These are phyloP conservation scores for Gambelia wislizenii DNA, from an alignment of 2,797 vertebrate species.

Conservation along the genomic window DNA sequence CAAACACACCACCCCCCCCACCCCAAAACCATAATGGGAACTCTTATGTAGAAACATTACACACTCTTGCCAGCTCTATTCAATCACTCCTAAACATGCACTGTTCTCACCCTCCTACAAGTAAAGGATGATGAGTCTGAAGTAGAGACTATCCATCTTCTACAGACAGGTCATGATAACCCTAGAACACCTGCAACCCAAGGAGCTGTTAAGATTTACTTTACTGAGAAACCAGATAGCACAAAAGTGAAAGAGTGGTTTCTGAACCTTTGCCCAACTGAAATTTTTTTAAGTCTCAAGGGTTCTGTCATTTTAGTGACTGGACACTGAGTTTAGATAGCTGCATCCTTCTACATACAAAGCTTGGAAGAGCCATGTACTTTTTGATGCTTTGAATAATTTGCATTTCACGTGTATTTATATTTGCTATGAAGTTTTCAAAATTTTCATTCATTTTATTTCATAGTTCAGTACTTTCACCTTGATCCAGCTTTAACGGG, in stretches of 20 bases:
- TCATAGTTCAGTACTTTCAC: not conserved
- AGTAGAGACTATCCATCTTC: not conserved
- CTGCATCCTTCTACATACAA: constrained; percentile 17
- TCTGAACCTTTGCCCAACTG: not conserved
- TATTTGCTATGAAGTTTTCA: not conserved
- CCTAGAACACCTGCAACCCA: not conserved
- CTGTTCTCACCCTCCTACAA: too few relatives aligned
- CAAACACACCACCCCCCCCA: too few relatives aligned
- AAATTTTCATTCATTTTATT: too few relatives aligned
- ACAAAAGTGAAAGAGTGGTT: not conserved
- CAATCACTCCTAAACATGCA: not conserved
- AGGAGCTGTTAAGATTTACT: not conserved
- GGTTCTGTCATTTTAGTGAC: not conserved
- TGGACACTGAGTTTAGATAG: not conserved
- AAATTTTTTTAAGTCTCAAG: not conserved
- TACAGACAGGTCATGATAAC: not conserved
- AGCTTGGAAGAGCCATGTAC: not conserved
- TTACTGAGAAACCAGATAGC: not conserved
- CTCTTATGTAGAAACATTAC: not conserved
- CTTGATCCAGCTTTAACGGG: not conserved
- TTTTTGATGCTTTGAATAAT: not conserved
- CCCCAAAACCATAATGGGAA: not conserved
- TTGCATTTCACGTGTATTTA: too few relatives aligned
- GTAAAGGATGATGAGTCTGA: too few relatives aligned
- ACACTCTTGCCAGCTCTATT: not conserved